Base-by-base conservation (phyloP, 2,888 invertebrate genomes). In the Craniophora ligustri region DNA sequence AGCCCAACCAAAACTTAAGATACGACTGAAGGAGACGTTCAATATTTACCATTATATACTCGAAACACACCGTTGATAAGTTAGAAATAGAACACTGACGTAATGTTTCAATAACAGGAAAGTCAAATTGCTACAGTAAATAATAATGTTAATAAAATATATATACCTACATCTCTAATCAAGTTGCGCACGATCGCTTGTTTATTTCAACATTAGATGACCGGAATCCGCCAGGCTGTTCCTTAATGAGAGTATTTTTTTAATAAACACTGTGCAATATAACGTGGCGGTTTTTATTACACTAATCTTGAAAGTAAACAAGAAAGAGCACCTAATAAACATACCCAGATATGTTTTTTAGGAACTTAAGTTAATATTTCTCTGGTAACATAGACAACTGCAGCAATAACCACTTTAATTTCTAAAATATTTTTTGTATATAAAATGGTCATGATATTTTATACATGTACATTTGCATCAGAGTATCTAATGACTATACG, bases 71-170 rank as follows among this genome's bases (percentile, higher is more conserved):
- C n/a, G 35, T 47, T 67, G 56, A 67, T 62, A 38, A 67, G 42
- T 16, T 50, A 49, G 42, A 46, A 46, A 39, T 67, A 61, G 42
- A 49, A 36, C n/a, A 1, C 36, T 54, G 46, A 49, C 46, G 59
- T 46, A 47, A 11, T 26, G 13, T 18, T 45, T 41, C 48, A 58
- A 55, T 44, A 71, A 71, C 68, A 68, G 68, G 68, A 68, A 70
- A 68, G 23, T 42, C 32, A n/a, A 51, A 48, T 65, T 36, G 47
- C 32, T 53, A 32, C 23, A 51, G 10, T 47, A 46, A 51, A 48
- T 51, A 45, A 41, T 38, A 53, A 46, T 65, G 39, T 34, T 31
- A 11, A 21, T 54, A 50, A 47, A 42, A 36, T 47, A 38, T 44
- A 36, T n/a, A 39, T 46, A 26, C 41, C 30, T 45, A 36, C 13